phyloP scores from a whole-genome alignment of 2,888 invertebrate species.

The Lissonota sp. region DNA sequence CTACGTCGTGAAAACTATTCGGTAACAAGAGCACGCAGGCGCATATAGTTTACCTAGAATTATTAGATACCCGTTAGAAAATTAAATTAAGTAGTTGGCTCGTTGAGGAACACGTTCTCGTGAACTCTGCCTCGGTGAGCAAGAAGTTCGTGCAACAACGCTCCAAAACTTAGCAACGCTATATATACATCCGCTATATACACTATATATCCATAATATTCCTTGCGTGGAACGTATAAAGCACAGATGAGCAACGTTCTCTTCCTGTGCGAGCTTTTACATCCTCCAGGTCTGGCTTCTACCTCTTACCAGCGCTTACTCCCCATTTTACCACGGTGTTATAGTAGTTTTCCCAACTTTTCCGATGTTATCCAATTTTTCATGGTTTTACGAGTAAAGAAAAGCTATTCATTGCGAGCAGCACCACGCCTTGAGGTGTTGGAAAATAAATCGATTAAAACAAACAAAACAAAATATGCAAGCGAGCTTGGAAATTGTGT shows the following conservation, averaged over 20 bases:
- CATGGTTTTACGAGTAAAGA: neutral
- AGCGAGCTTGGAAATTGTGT: too few relatives aligned
- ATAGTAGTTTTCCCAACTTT: conserved; percentile 47
- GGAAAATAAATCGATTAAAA: too few relatives aligned
- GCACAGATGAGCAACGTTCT: conserved; percentile 55
- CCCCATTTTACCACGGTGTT: conserved; percentile 34
- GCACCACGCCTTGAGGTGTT: neutral
- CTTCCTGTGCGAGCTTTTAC: conserved; percentile 48
- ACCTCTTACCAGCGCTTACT: conserved; percentile 24
- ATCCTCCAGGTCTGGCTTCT: conserved; percentile 36
- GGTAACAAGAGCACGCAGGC: conserved; percentile 19
- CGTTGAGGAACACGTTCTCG: conserved; percentile 59
- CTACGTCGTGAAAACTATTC: conserved; percentile 2
- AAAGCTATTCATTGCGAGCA: neutral
- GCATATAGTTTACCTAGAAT: conserved; percentile 24
- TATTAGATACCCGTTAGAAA: conserved; percentile 57
- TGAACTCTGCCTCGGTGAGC: conserved; percentile 39
- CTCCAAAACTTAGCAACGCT: conserved; percentile 55
- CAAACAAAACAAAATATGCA: too few relatives aligned
- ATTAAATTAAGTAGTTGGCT: conserved; percentile 60
- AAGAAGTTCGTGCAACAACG: conserved; percentile 54
- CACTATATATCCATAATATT: conserved; percentile 7
- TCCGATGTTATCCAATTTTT: conserved; percentile 11
- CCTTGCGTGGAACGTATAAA: conserved; percentile 42
- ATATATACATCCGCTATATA: conserved; percentile 9